Evolutionary conservation across 2,113 vertebrate species (phyloP), one percentile per base, ranked within the genome.

Genomic region (Albula glossodonta): DNA sequence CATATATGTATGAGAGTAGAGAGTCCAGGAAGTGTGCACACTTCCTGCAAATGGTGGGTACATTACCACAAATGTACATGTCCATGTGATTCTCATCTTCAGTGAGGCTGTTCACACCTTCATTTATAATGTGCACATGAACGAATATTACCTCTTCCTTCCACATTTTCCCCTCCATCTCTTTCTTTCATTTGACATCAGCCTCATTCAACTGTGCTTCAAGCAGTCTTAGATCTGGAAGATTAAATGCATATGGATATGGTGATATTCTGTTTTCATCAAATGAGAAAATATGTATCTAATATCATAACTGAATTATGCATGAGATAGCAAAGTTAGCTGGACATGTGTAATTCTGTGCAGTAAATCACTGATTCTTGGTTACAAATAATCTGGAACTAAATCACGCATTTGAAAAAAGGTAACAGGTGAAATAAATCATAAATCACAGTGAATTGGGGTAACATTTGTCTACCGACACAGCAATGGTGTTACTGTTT

Each of bases 61-160:
- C 60, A 19, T 5, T 19, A 7, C 17, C 60, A 66, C 60, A 22
- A 19, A 66, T 66, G 17, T 22, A 1, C 13, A 22, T 22, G 60
- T 66, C 60, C 17, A 5, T 66, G 60, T 66, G 60, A 66, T 66
- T 66, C 60, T 66, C 70, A n/a, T 74, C 70, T 25, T 8, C 22
- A 74, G 10, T 74, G 70, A 31, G n/a, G 70, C n/a, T 74, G 5
- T 9, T 9, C n/a, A n/a, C n/a, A 31, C 8, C 70, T 31, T 74
- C 70, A 31, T 74, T 74, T 74, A 25, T 66, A 85, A 31, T 78
- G 80, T 82, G 51, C 51, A 53, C 19, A 17, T 84, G 78, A 82
- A 60, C 25, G 53, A 53, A 7, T 63, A 17, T 31, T 11, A 56
- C 81, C 19, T 22, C 50, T 17, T 82, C 9, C 50, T 52, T 57